Percentiles rank a stretch among this genome's conserved stretches.
Conservation (phyloP, 2,113 vertebrate genomes). For the Oryzias javanicus region DNA sequence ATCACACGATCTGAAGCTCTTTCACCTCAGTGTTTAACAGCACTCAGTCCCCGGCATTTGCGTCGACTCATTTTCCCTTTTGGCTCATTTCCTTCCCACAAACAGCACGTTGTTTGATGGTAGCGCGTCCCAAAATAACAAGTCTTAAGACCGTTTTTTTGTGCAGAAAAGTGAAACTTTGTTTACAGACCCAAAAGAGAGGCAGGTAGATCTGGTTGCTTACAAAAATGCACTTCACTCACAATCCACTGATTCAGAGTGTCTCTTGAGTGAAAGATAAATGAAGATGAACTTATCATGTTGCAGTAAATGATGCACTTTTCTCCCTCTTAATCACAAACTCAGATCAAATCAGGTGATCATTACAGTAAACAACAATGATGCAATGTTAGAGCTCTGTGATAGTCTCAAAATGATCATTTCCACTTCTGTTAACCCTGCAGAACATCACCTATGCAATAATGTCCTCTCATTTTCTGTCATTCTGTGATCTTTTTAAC, state of each 20-base stretch:
- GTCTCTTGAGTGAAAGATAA: constrained; percentile 17
- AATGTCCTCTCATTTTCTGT: too few relatives aligned
- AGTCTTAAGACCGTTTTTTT: constrained; percentile 24
- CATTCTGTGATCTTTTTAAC: too few relatives aligned
- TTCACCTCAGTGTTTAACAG: neutral
- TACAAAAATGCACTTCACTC: constrained; percentile 29
- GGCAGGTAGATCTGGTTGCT: constrained; percentile 53
- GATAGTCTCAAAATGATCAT: neutral
- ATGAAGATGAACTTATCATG: constrained; percentile 28
- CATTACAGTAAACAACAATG: neutral
- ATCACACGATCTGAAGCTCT: neutral
- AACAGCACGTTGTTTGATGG: constrained; percentile 31
- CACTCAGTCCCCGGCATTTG: constrained; percentile 22
- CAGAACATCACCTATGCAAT: too few relatives aligned
- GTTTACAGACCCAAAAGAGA: constrained; percentile 59
- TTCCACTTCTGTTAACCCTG: too few relatives aligned
- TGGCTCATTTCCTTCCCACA: constrained; percentile 22
- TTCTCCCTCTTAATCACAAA: neutral
- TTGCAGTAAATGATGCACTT: constrained; percentile 11
- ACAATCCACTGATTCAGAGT: constrained; percentile 39
- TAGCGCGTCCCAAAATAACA: constrained; percentile 45
- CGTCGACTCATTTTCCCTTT: constrained; percentile 29
- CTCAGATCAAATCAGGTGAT: neutral
- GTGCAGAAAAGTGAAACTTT: constrained; percentile 33
- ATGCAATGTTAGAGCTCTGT: neutral